Conservation (phyloP, 2,113 vertebrate species). For the Muscicapa adusta region DNA sequence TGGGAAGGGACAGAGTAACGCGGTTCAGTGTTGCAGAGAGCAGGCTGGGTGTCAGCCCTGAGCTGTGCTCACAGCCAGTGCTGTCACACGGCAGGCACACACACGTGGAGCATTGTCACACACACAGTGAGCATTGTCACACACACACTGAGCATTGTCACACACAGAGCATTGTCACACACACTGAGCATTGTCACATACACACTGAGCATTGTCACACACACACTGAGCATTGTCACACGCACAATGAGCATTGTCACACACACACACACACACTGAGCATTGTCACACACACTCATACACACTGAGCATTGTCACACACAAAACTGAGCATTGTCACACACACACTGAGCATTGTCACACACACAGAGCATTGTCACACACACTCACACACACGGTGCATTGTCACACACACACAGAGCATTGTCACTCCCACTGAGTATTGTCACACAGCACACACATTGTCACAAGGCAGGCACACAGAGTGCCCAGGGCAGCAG, state of each 20-base stretch:
- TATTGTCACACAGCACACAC: not conserved
- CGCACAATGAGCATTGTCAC: too few relatives aligned
- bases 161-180: not conserved
- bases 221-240: too few relatives aligned
- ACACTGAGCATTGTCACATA: too few relatives aligned
- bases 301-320: too few relatives aligned
- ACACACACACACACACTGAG: too few relatives aligned
- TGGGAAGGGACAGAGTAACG: fast-evolving
- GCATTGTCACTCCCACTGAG: not conserved
- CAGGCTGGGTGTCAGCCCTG: not conserved
- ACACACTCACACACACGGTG: not conserved
- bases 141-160: too few relatives aligned
- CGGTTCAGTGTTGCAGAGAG: not conserved
- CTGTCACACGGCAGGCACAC: not conserved
- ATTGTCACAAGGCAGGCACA: not conserved
- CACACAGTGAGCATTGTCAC: too few relatives aligned
- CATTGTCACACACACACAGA: not conserved
- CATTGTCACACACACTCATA: too few relatives aligned
- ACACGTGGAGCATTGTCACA: not conserved
- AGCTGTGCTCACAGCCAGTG: fast-evolving
- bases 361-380: not conserved
- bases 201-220: not conserved
- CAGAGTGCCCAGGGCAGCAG: not conserved
- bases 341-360: too few relatives aligned
- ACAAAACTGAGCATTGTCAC: too few relatives aligned